These are phyloP conservation scores for Reticulitermes lucifugus DNA, from an alignment of 2,888 invertebrate species.

Conservation along the genomic window DNA sequence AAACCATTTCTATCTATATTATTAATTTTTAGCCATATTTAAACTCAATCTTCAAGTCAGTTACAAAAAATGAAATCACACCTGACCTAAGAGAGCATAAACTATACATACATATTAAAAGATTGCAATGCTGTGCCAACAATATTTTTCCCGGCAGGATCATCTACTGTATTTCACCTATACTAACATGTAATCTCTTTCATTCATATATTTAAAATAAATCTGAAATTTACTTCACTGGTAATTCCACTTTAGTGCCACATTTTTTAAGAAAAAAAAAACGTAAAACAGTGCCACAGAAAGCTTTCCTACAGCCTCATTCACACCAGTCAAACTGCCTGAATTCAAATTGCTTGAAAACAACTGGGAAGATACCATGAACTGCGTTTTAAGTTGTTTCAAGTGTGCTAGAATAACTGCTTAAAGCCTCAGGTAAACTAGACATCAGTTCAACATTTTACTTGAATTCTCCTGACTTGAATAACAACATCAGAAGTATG, in stretches of 20 bases:
- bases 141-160: neutral
- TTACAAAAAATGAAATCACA: neutral
- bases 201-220: neutral
- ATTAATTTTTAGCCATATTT: neutral
- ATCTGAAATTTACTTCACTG: neutral
- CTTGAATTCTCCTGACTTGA: too few relatives aligned
- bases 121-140: neutral
- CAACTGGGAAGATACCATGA: too few relatives aligned
- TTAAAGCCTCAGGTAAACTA: too few relatives aligned
- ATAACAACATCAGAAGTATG: too few relatives aligned
- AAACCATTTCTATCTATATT: slow-evolving; percentile 19
- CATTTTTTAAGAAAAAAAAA: slow-evolving; percentile 10
- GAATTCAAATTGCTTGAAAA: too few relatives aligned
- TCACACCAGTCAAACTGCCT: too few relatives aligned
- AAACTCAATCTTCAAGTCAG: slow-evolving; percentile 13
- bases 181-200: neutral
- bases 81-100: slow-evolving; percentile 25
- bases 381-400: too few relatives aligned
- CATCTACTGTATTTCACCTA: neutral
- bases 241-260: neutral
- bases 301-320: neutral
- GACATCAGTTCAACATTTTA: too few relatives aligned
- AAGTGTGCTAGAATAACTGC: too few relatives aligned
- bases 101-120: slow-evolving; percentile 6
- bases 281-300: slow-evolving; percentile 32